Evolutionary conservation across 2,888 invertebrate genomes (phyloP), one percentile per base, ranked within the genome.

Genomic region (Pachliopta kotzebuea): DNA sequence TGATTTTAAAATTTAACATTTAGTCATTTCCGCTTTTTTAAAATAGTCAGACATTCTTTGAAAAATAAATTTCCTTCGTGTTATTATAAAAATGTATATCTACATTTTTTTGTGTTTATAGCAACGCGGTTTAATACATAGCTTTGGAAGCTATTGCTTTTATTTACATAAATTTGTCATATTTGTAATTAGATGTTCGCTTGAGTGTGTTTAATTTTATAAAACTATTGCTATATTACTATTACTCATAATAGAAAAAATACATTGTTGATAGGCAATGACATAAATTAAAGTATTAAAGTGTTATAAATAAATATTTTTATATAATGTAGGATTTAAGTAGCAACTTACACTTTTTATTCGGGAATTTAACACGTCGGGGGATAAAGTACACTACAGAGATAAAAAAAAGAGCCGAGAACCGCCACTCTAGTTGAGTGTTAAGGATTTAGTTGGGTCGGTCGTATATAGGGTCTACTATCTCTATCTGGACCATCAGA

Each of bases 401-500:
- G 65, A 61, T 56, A 69, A 68, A 77, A 61, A 76, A 77, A 76
- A 80, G 76, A 78, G 76, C 74, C 78, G 79, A 83, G 80, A 80
- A 79, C 79, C 79, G 78, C 76, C 69, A 76, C 77, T 83, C 77
- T 78, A 83, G 83, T 81, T 79, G 82, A 86, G 84, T 87, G 86
- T 86, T 84, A 85, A 85, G 85, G 88, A 85, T 89, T 88, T 88
- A 86, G 81, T 76, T 75, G 74, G 78, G 75, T 79, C 77, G 83
- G 86, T 83, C 82, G 80, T 80, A 78, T 76, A 77, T 83, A 87
- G 84, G 86, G 84, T 79, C 87, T 78, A 76, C 86, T 88, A 87
- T 89, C 88, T 88, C 80, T 83, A 85, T 85, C 83, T 85, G 76
- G 81, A 81, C 85, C 83, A 86, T 87, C 87, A 85, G 80, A 84